Base-by-base conservation (phyloP, 2,888 invertebrate genomes). In the Mechanitis mazaeus region DNA sequence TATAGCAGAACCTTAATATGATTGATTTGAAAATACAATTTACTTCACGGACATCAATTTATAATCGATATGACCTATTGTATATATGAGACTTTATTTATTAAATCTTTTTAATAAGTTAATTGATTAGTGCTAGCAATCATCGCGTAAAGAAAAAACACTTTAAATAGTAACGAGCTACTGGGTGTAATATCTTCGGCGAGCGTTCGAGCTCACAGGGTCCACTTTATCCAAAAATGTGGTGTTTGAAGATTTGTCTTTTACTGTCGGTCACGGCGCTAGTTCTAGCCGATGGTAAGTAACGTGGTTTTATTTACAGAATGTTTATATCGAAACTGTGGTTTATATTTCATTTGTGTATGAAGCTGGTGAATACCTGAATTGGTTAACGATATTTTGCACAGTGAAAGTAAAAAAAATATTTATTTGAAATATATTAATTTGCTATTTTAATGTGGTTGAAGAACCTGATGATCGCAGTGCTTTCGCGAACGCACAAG, bases 121-220 rank as follows among this genome's bases (percentile, higher is more conserved):
- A 85, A 87, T 87, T 74, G 79, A 87, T 88, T 85, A 12, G 66
- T 11, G 50, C 73, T 69, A 74, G 72, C 45, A 79, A 72, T 86
- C 74, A 80, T 77, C 71, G 80, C 84, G 84, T 83, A 69, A 64
- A 75, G 45, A 38, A 12, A 35, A 58, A 64, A 61, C 56, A 55
- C 73, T 76, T 79, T 87, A 87, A 76, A 87, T 81, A 82, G 71
- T 11, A 35, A 45, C 28, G 55, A 45, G 35, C 28, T n/a, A 58
- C n/a, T 5, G 1, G 45, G 7, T 20, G 2, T 2, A 60, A 64
- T 71, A 85, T 82, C 85, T 83, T 84, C 78, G 70, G 81, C 80
- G 81, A 72, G 79, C 77, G 74, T 72, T 68, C 63, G 64, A 45
- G 72, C 79, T 79, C 77, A 68, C 79, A 75, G 73, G 79, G 76